Evolutionary conservation across 2,888 invertebrate species (phyloP).

Genomic region (Melinaea marsaeus): DNA sequence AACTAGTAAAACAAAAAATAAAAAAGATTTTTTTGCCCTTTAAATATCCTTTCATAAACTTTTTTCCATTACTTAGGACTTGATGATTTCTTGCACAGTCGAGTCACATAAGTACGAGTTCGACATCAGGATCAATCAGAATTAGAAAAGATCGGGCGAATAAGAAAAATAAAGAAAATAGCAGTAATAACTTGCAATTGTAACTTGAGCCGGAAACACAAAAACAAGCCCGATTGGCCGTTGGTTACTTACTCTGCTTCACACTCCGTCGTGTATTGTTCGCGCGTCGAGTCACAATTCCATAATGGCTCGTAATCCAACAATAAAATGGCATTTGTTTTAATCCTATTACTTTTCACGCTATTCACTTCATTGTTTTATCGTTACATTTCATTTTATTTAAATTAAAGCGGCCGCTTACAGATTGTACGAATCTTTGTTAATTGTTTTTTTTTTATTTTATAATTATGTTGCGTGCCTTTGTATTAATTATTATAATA

Average conservation of each 20-base stretch:
- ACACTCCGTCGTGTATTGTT: neutral
- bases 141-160: no score
- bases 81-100: no score
- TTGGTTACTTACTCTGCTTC: neutral
- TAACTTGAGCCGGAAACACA: neutral
- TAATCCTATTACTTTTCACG: slow-evolving; percentile 31
- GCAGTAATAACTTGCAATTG: neutral
- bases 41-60: no score
- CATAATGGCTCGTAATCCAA: slow-evolving; percentile 28
- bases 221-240: neutral
- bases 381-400: slow-evolving; percentile 19
- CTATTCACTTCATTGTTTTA: slow-evolving; percentile 24
- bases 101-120: no score
- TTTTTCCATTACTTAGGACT: no score
- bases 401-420: slow-evolving; percentile 7
- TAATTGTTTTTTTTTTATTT: neutral
- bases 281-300: slow-evolving; percentile 11
- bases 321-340: slow-evolving; percentile 29
- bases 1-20: no score
- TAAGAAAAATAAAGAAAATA: neutral
- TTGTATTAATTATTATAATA: neutral
- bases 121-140: no score
- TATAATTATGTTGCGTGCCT: neutral
- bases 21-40: no score
- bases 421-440: slow-evolving; percentile 1